Base-by-base conservation (phyloP, 2,113 vertebrate species). In the Lonchura striata region DNA sequence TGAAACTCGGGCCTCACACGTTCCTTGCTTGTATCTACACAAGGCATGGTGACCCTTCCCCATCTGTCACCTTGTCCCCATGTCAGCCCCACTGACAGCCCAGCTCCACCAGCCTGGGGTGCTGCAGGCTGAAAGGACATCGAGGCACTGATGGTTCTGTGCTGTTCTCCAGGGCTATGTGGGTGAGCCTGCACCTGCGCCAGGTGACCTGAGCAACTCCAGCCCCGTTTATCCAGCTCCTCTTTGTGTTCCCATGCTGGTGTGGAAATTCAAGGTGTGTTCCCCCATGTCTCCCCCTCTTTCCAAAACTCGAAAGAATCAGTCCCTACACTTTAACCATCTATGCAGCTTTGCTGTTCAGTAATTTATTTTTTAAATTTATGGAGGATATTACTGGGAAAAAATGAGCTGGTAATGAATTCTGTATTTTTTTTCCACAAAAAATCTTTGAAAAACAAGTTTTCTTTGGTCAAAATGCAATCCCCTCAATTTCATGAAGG, bases 1-100 rank as follows among this genome's bases (percentile, higher is more conserved):
- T 57, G 14, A 54, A 88, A 68, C 63, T 59, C 2, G 7, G 50
- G 60, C 68, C 88, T 94, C 92, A 71, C 92, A 22, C 22, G 0
- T 81, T 90, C 37, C 82, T 65, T 53, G 44, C 88, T 92, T 86
- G 88, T 91, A 75, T 15, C 80, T 86, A 56, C 86, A 68, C 69
- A 10, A 75, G 86, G 86, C 92, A 92, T 50, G 0, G 1, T 0
- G 50, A 90, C 86, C 91, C 88, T 66, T 92, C 82, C 64, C 49
- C 74, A 77, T 93, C 91, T 75, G 88, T 79, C 77, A 77, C 86
- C 82, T 18, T 18, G 68, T 80, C 82, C 47, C 0, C 1, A 4
- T 3, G 2, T 60, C 93, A 87, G 84, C 81, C 6, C 4, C 3
- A 2, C 64, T 49, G 35, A 6, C 65, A 76, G 93, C 88, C 66